Base-by-base conservation (phyloP, 2,888 invertebrate species). In the Acanthoscelides obtectus region DNA sequence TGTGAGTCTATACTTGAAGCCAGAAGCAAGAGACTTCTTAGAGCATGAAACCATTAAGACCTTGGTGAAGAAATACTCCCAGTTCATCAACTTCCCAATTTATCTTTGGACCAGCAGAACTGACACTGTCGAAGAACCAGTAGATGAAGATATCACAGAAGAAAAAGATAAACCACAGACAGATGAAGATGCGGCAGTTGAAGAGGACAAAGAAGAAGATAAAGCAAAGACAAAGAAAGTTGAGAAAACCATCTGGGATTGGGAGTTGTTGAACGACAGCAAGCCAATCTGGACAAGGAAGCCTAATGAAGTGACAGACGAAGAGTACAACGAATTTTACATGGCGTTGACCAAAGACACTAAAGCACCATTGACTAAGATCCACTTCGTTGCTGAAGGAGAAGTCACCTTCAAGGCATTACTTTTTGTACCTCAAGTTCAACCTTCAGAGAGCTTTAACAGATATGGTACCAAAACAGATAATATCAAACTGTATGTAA, bases 51-150 rank as follows among this genome's bases (percentile, higher is more conserved):
- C 97, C 0, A 90, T 99, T 78, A 93, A 93, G 81, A 92, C 92
- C 80, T 89, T 99, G 73, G 94, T 99, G 75, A 94, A 94, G 87
- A 99, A 99, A 86, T 99, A 99, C 87, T 98, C 98, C 4, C 99
- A 99, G 88, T 99, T 99, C 87, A 99, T 99, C 85, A 99, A 98
- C 87, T 99, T 99, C 90, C 96, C 97, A 74, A 99, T 99, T 84
- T 94, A 94, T 86, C 87, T 99, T 85, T 99, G 98, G 98, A 91
- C 93, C 12, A 84, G 85, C 75, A 84, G 88, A 87, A 92, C 92
- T 63, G 90, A 94, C 79, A 92, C 92, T 74, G 92, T 93, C 69
- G 93, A 94, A 81, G 93, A 93, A 78, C 89, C 91, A 0, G 71
- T 87, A 22, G 86, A 83, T 19, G 79, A 81, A 5, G 81, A 82